Evolutionary conservation across 1,140 invertebrate species (phyloP).

Genomic region (Matsumurasca onukii): DNA sequence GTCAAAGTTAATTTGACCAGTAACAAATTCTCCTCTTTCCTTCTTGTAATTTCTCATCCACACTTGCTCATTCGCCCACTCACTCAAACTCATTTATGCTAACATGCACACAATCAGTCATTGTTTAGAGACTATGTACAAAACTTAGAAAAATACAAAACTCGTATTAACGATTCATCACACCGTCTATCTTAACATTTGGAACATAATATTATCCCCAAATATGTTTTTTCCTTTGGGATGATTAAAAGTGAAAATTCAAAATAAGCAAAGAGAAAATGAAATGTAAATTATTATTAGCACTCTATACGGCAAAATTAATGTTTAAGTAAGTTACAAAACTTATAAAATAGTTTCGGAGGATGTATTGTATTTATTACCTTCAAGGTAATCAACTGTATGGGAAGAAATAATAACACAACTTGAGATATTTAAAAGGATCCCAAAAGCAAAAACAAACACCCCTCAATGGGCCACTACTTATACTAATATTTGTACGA

Average conservation of each 20-base stretch:
- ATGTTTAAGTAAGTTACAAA: conserved; percentile 1
- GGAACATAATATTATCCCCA: conserved; percentile 12
- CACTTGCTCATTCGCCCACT: background rate
- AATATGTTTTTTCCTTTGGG: background rate
- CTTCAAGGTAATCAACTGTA: no score
- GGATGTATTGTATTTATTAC: no score
- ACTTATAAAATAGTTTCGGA: no score
- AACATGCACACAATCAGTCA: no score
- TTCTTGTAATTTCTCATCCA: background rate
- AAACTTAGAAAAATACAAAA: conserved; percentile 27
- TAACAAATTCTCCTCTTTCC: background rate
- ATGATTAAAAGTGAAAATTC: background rate
- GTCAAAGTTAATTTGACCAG: background rate
- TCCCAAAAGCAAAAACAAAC: conserved; percentile 16
- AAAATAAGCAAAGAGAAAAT: no score
- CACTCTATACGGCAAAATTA: no score
- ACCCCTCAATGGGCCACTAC: background rate
- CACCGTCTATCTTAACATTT: conserved; percentile 23
- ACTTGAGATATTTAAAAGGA: background rate
- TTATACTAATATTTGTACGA: conserved; percentile 24
- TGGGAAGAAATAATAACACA: background rate
- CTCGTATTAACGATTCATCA: conserved; percentile 12
- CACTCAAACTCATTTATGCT: no score
- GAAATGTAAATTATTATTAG: no score
- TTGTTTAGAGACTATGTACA: conserved; percentile 17